Evolutionary conservation across 2,888 invertebrate genomes (phyloP), one percentile per base, ranked within the genome.

Genomic region (Acleris literana): DNA sequence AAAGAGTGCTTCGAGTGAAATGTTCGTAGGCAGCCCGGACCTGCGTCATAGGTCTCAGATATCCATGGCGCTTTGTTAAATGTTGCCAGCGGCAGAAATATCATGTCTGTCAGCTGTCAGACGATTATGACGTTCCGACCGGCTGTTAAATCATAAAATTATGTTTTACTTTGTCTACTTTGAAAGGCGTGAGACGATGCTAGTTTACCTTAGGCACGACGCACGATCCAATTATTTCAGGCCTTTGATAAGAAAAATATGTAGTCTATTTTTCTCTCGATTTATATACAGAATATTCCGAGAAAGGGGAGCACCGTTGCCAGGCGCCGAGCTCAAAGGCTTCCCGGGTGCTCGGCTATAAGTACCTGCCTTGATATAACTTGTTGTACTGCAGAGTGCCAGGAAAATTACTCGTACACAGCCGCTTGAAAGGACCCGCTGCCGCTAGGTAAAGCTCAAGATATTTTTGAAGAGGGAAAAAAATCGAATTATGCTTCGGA

Each of bases 311-410:
- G 69, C 68, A 64, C 69, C 63, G 74, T 76, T 72, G 72, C 71
- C 72, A 72, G 72, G 74, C 63, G 67, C 33, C 51, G 46, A 64
- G 69, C 70, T 78, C 71, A 75, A 76, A 79, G 73, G 70, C 49
- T 65, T 68, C 64, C 66, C 64, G 65, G 60, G 65, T 33, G 33
- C 57, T 17, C 48, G 49, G 39, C 44, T 52, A 18, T 18, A 20
- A 29, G 4, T 16, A 57, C 16, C 56, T 43, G 49, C 18, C 48
- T 53, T 52, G 25, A 17, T 66, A 66, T 62, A 61, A 11, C 22
- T 46, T 46, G 13, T 20, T 33, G 9, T 48, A 22, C 18, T 49
- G 48, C 51, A 44, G 44, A 43, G 60, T 60, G 33, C 60, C 60
- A 61, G 65, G 61, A 52, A 65, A 61, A 65, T 65, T 57, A 62